Percentiles rank a stretch among this genome's conserved stretches.
Conservation (phyloP, 2,113 vertebrate species). For the Erythrolamprus reginae region DNA sequence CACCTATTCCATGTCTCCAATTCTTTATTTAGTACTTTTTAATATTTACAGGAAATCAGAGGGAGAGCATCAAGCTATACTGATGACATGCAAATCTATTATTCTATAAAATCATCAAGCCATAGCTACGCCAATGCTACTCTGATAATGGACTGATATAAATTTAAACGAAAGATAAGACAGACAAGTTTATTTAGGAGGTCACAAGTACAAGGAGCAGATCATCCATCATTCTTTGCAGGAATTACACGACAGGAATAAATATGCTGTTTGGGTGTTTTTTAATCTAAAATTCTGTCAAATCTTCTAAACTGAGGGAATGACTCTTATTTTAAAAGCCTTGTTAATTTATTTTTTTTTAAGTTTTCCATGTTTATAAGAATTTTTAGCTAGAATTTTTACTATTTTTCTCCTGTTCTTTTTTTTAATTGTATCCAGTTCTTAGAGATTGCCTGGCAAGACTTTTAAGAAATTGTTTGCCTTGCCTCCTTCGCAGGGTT, state of each 20-base stretch:
- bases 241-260: neutral
- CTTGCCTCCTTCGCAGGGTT: neutral
- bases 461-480: neutral
- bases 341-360: neutral
- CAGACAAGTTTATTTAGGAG: neutral
- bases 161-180: neutral
- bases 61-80: neutral
- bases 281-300: neutral
- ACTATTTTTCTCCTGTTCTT: neutral
- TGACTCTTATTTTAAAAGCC: neutral
- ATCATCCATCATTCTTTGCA: neutral
- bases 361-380: neutral
- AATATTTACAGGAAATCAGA: neutral
- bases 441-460: neutral
- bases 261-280: neutral
- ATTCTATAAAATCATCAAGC: neutral
- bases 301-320: neutral
- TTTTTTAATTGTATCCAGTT: neutral
- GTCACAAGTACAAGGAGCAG: neutral
- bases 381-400: neutral
- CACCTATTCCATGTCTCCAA: neutral
- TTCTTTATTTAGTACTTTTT: neutral
- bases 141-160: neutral
- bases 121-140: neutral
- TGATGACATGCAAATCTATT: neutral